Evolutionary conservation across 2,888 invertebrate species (phyloP).

Genomic region (Athalia rosae): DNA sequence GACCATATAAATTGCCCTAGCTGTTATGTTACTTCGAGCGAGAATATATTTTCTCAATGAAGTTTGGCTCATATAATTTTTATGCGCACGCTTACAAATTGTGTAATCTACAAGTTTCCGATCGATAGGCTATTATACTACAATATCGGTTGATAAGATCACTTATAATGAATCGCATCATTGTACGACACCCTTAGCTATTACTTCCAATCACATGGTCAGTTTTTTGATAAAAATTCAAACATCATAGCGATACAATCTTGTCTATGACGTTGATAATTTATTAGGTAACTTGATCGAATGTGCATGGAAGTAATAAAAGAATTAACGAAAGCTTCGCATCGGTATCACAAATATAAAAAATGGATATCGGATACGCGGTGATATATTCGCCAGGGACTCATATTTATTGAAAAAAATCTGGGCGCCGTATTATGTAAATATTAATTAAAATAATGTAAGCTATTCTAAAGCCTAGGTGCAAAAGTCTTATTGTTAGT

Average conservation of each 20-base stretch:
- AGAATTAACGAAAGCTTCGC: too few species aligned
- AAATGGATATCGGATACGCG: not conserved
- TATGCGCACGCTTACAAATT: too few species aligned
- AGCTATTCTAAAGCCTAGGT: not conserved
- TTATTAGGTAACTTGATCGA: too few species aligned
- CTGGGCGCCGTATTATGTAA: not conserved
- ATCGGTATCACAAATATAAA: not conserved
- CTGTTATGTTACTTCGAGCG: too few species aligned
- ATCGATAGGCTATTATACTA: constrained; percentile 61
- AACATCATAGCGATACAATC: too few species aligned
- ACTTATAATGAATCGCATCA: too few species aligned
- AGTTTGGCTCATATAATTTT: not conserved
- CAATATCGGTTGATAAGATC: constrained; percentile 79
- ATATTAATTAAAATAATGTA: not conserved
- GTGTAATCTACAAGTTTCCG: not conserved
- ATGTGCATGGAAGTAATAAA: too few species aligned
- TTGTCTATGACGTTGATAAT: too few species aligned
- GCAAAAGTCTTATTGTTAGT: not conserved
- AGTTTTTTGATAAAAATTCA: too few species aligned
- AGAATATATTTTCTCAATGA: not conserved
- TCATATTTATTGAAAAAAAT: constrained; percentile 13
- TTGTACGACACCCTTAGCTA: too few species aligned
- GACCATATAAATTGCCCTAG: not conserved
- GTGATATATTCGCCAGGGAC: not conserved
- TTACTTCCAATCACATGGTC: too few species aligned